Evolutionary conservation across 2,113 vertebrate species (phyloP), one percentile per base, ranked within the genome.

Genomic region (Xiphophorus maculatus): DNA sequence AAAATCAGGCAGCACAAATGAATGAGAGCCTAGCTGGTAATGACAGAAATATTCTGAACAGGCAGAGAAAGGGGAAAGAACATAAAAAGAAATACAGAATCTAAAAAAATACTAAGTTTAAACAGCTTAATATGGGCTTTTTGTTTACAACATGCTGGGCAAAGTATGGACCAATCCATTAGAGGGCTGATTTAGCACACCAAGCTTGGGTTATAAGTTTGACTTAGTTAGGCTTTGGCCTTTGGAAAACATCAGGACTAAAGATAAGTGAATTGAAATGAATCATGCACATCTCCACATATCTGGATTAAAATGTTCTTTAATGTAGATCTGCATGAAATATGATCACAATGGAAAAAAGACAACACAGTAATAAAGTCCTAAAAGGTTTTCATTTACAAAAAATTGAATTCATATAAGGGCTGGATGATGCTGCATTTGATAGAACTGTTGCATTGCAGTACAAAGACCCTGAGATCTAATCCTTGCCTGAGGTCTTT

Each of bases 1-100:
- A 63, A 72, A 2, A 3, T 79, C 48, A 85, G 84, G 85, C 83
- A 82, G 71, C 66, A 78, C 81, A 87, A 90, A 90, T 87, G 81
- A 29, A 4, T 22, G 9, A 66, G n/a, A 3, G 35, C 3, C 8
- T 22, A 30, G 2, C 15, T 30, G 17, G 3, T 29, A 67, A 30
- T 29, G 66, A 67, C 12, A 13, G 6, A 13, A 42, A 67, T 7
- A 44, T 6, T 44, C 5, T 48, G 14, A 68, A 29, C n/a, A 29
- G 27, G 10, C 8, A 14, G 40, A 14, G 11, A 14, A 54, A 22
- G 19, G 51, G 7, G 51, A 19, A 54, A 22, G 51, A 54, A 7
- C 17, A 25, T 54, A 25, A 22, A 54, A 25, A 2, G 22, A 22
- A 54, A 54, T 22, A 54, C 1, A 0, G 1, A 11, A 12, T 54